Percentiles rank a stretch among this genome's conserved stretches.
phyloP scores from a whole-genome alignment of 2,113 vertebrate genomes.

The Cynocephalus volans region DNA sequence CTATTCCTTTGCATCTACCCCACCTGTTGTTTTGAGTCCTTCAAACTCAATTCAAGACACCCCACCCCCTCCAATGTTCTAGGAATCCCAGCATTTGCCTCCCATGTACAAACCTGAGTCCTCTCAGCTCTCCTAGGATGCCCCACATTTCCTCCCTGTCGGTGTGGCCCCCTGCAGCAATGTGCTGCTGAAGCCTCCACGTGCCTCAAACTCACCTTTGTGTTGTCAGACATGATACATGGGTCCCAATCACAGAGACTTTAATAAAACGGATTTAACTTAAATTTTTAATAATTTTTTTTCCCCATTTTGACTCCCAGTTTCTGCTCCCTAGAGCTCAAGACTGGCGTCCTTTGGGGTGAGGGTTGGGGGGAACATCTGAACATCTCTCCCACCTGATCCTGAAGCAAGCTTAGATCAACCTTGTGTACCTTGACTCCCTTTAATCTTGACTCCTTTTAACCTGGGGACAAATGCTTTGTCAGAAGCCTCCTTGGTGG shows the following conservation, averaged over 20 bases:
- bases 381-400: background rate
- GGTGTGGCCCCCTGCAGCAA: background rate
- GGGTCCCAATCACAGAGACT: background rate
- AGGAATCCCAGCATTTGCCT: background rate
- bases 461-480: background rate
- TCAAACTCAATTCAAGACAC: background rate
- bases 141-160: background rate
- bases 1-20: background rate
- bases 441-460: background rate
- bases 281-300: background rate
- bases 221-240: background rate
- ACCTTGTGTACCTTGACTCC: background rate
- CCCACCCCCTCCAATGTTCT: background rate
- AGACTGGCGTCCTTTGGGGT: background rate
- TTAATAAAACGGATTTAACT: background rate
- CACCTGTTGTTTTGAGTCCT: background rate
- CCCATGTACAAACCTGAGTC: background rate
- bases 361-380: background rate
- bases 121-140: background rate
- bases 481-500: background rate
- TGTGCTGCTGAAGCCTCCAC: background rate
- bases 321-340: background rate
- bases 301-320: background rate
- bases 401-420: background rate
- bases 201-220: background rate